Percentiles rank a stretch among this genome's conserved stretches.
Conservation (phyloP, 2,113 vertebrate genomes). For the Nothocercus nigrocapillus region DNA sequence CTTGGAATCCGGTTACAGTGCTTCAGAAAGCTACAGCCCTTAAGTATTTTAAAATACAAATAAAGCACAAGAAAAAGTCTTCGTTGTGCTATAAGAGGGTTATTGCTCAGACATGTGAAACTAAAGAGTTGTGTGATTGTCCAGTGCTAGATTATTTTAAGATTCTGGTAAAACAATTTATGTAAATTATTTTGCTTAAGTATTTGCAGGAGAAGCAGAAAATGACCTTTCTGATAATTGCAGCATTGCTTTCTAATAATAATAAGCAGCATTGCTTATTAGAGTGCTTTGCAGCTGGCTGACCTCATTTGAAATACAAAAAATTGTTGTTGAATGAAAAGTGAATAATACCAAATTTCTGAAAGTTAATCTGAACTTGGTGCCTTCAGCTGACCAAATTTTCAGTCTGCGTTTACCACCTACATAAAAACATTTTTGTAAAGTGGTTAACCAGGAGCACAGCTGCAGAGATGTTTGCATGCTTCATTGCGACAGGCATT, state of each 20-base stretch:
- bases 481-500: constrained; percentile 48
- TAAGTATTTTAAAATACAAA: neutral
- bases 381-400: constrained; percentile 69
- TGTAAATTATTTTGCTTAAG: neutral
- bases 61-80: neutral
- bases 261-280: constrained; percentile 35
- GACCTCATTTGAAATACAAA: constrained; percentile 62
- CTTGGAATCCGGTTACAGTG: neutral
- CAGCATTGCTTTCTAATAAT: neutral
- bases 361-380: constrained; percentile 67
- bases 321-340: constrained; percentile 46
- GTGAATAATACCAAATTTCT: constrained; percentile 64
- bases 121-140: neutral
- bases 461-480: constrained; percentile 71
- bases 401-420: constrained; percentile 73
- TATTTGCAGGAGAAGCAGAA: constrained; percentile 43
- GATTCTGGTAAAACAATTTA: neutral
- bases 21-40: neutral
- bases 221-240: constrained; percentile 44
- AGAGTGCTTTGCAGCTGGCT: constrained; percentile 69
- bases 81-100: rapidly evolving
- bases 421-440: constrained; percentile 77
- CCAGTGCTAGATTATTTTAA: neutral
- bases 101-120: neutral
- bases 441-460: constrained; percentile 78